These are phyloP conservation scores for Enoplolaimus lenunculus DNA, from an alignment of 2,888 invertebrate genomes.

Conservation along the genomic window DNA sequence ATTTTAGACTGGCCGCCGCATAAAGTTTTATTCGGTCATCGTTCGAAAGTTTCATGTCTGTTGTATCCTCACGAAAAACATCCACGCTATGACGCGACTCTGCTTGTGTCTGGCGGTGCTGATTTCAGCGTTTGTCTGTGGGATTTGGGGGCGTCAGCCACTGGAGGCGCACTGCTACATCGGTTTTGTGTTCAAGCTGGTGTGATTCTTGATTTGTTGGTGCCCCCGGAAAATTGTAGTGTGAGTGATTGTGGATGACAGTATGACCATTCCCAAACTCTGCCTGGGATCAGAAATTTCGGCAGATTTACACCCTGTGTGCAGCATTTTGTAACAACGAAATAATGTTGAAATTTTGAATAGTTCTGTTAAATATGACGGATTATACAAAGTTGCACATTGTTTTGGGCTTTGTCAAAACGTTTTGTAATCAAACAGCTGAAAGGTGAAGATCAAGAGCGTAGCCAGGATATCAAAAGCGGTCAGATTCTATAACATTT, in stretches of 20 bases:
- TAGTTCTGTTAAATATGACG: too few relatives aligned
- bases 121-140: conserved; percentile 94
- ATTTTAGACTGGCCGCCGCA: conserved; percentile 70
- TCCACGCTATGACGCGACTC: conserved; percentile 48
- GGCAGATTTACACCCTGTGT: too few relatives aligned
- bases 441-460: too few relatives aligned
- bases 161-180: conserved; percentile 73
- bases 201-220: conserved; percentile 79
- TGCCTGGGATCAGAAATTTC: too few relatives aligned
- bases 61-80: conserved; percentile 81
- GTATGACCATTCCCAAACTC: too few relatives aligned
- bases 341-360: too few relatives aligned
- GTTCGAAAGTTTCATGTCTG: conserved; percentile 80
- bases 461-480: too few relatives aligned
- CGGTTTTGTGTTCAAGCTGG: conserved; percentile 96
- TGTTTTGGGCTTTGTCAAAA: too few relatives aligned
- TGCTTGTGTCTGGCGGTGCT: conserved; percentile 79
- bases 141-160: conserved; percentile 80
- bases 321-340: too few relatives aligned
- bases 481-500: too few relatives aligned
- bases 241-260: conserved; percentile 36
- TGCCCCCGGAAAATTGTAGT: conserved; percentile 69
- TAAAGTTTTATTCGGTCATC: conserved; percentile 72
- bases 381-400: too few relatives aligned
- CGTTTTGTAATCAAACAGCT: too few relatives aligned